A percentile compares a stretch with the other conserved stretches of the same genome.
These are phyloP conservation scores for Troides helena DNA, from an alignment of 2,888 invertebrate genomes.

Conservation along the genomic window DNA sequence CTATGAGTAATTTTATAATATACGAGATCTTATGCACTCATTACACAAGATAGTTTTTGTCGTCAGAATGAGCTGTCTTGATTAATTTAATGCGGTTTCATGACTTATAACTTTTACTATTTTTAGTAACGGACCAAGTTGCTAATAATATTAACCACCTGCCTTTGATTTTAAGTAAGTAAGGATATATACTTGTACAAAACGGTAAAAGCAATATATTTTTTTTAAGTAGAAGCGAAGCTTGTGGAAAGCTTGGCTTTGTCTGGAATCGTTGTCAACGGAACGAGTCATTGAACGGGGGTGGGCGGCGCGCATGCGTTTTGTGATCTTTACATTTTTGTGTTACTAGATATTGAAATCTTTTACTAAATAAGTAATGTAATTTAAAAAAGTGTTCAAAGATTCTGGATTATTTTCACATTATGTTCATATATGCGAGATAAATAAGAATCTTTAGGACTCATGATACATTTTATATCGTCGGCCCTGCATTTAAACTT, in stretches of 20 bases:
- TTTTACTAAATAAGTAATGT: conserved; percentile 11
- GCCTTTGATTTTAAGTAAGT: not conserved
- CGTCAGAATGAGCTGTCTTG: too few relatives aligned
- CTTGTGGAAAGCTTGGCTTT: conserved; percentile 38
- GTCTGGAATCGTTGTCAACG: conserved; percentile 48
- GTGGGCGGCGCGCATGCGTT: conserved; percentile 68
- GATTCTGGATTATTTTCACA: not conserved
- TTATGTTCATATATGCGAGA: not conserved
- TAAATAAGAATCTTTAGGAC: not conserved
- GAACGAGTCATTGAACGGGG: conserved; percentile 67
- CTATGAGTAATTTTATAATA: too few relatives aligned
- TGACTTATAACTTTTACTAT: too few relatives aligned
- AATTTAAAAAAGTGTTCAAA: not conserved
- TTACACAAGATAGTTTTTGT: too few relatives aligned
- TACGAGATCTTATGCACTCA: too few relatives aligned
- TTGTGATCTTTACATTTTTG: conserved; percentile 38
- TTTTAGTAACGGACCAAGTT: not conserved
- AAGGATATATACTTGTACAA: conserved; percentile 8
- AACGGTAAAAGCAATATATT: conserved; percentile 19
- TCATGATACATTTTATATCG: too few relatives aligned
- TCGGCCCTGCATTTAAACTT: too few relatives aligned
- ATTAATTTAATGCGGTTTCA: too few relatives aligned
- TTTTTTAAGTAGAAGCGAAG: conserved; percentile 32
- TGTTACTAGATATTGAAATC: conserved; percentile 36
- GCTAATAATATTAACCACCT: not conserved